Base-by-base conservation (phyloP, 2,113 vertebrate species). In the Oophaga pumilio region DNA sequence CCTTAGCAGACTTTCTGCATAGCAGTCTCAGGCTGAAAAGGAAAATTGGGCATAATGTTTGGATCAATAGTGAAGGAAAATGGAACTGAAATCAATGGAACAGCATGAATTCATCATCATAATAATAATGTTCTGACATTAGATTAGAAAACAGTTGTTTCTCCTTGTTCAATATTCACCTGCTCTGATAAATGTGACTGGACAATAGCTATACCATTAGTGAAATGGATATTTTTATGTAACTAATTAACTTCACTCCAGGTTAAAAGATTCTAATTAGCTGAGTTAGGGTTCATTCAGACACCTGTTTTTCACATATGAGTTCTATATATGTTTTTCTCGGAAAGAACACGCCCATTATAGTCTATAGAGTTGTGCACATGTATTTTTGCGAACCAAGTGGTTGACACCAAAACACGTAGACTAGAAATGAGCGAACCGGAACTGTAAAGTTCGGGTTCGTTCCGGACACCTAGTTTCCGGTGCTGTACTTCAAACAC, bases 71-170 rank as follows among this genome's bases (percentile, higher is more conserved):
- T 86, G 76, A 90, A 91, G 90, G 89, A 89, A 89, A 92, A 71
- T 87, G 89, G 53, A 90, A 92, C 89, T 82, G 86, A 91, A 92
- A 94, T 96, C 93, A 94, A 93, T 94, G 91, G 76, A 59, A 90
- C 85, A 86, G 73, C 83, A 91, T 90, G 89, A 91, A 88, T 62
- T 88, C 91, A 89, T 92, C 91, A 91, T 91, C 91, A 91, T 89
- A 90, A 90, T 87, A 82, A 82, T 88, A 90, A 78, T 8, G 9
- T 73, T 86, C 90, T 89, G 89, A 91, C 89, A 87, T 94, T 89
- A 89, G 87, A 89, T 87, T 91, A 86, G 18, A 1, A 0, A 0
- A 84, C 59, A 71, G 64, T 85, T 77, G 76, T 84, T 73, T 87
- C 50, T 74, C 53, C 17, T 28, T 28, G 50, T 53, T 20, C 26